A percentile compares a stretch with the other conserved stretches of the same genome.
These are phyloP conservation scores for Drosophila leonis DNA, from an alignment of 2,888 invertebrate species.

Conservation along the genomic window DNA sequence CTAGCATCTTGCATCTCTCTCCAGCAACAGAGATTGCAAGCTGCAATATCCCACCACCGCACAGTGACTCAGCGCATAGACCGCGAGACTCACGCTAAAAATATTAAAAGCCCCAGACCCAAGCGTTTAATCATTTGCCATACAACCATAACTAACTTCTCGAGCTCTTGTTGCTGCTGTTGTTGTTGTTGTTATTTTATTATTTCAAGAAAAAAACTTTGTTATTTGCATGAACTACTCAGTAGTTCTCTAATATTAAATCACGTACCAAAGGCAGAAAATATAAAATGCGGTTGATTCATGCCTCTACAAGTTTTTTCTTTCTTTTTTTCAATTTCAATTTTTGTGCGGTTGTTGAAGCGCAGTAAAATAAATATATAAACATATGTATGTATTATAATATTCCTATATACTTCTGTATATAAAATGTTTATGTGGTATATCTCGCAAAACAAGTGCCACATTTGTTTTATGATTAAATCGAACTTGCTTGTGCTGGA, in stretches of 20 bases:
- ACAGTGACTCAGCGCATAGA: slow-evolving; percentile 37
- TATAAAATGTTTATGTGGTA: slow-evolving; percentile 17
- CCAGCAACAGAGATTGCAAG: neutral
- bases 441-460: slow-evolving; percentile 45
- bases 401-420: slow-evolving; percentile 5
- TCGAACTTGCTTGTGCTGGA: slow-evolving; percentile 27
- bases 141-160: slow-evolving; percentile 32
- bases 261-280: slow-evolving; percentile 56
- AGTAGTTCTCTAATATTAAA: slow-evolving; percentile 33
- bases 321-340: neutral
- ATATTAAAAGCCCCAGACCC: slow-evolving; percentile 22
- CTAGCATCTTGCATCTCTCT: neutral
- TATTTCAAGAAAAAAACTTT: slow-evolving; percentile 15
- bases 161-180: neutral
- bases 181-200: slow-evolving; percentile 8
- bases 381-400: neutral
- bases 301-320: slow-evolving; percentile 39
- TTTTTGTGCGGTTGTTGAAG: slow-evolving; percentile 24
- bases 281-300: slow-evolving; percentile 48
- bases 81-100: slow-evolving; percentile 32
- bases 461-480: slow-evolving; percentile 53
- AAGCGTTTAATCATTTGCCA: slow-evolving; percentile 36
- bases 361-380: slow-evolving; percentile 17
- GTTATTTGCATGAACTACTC: slow-evolving; percentile 33
- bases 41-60: neutral